Conservation (phyloP, 1,140 invertebrate species). For the Aphelinus certus region DNA sequence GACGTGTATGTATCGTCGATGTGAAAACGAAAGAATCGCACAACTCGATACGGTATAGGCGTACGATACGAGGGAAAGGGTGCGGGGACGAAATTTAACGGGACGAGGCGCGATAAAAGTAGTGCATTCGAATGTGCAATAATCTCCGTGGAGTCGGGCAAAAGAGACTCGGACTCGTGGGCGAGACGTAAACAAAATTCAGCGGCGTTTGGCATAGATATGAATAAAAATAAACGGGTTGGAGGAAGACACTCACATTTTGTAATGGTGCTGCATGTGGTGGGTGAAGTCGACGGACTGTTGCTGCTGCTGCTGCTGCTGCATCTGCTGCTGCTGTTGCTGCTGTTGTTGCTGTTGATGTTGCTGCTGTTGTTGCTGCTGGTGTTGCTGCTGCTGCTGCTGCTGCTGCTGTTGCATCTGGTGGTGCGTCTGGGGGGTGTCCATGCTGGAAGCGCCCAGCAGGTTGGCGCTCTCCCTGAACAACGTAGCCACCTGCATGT, state of each 20-base stretch:
- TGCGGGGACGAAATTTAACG: no score
- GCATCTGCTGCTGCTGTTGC: slow-evolving; percentile 57
- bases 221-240: neutral
- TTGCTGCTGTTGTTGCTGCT: neutral
- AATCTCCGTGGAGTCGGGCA: no score
- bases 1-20: no score
- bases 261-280: slow-evolving; percentile 65
- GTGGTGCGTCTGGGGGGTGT: slow-evolving; percentile 62
- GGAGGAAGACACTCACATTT: slow-evolving; percentile 57
- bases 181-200: no score
- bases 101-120: no score
- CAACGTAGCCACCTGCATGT: slow-evolving; percentile 76
- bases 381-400: slow-evolving; percentile 50
- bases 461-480: slow-evolving; percentile 76
- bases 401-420: slow-evolving; percentile 57
- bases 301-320: slow-evolving; percentile 48
- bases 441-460: slow-evolving; percentile 72
- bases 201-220: no score
- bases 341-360: slow-evolving; percentile 51
- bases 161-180: no score
- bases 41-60: no score
- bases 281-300: slow-evolving; percentile 58
- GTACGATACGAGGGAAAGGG: no score
- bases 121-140: no score
- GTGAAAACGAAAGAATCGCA: no score